Conservation (phyloP, 2,888 invertebrate species). For the Papilio gigon region DNA sequence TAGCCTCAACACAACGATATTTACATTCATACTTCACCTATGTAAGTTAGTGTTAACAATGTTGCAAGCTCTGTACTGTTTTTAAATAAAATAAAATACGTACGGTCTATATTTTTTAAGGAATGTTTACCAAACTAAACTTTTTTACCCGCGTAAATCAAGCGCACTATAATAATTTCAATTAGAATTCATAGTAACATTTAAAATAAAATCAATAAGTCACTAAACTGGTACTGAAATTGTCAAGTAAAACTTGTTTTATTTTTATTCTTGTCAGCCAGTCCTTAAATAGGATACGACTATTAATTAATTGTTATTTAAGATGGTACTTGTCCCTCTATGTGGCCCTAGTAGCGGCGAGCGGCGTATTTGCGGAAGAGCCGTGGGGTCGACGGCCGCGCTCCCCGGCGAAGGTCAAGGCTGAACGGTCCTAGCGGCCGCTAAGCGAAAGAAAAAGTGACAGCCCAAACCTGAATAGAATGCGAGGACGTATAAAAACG, state of each 20-base stretch:
- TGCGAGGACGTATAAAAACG: constrained; percentile 79
- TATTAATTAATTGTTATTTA: constrained; percentile 23
- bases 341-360: constrained; percentile 13
- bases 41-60: constrained; percentile 1
- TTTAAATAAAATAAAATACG: background rate
- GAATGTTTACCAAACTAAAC: no score
- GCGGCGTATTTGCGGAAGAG: constrained; percentile 49
- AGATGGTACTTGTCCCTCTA: constrained; percentile 40
- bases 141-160: background rate
- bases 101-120: background rate
- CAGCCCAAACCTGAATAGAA: constrained; percentile 80
- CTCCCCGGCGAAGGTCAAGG: constrained; percentile 80
- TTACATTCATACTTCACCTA: background rate
- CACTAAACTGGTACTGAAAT: constrained; percentile 4
- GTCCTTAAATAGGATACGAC: constrained; percentile 19
- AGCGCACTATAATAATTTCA: background rate
- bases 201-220: constrained; percentile 4
- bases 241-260: background rate
- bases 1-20: constrained; percentile 16
- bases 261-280: constrained; percentile 9
- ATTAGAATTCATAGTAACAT: background rate
- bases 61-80: background rate
- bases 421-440: constrained; percentile 55
- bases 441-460: constrained; percentile 81
- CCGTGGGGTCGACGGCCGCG: constrained; percentile 74